Evolutionary conservation across 2,113 vertebrate genomes (phyloP).

Genomic region (Scatophagus argus): DNA sequence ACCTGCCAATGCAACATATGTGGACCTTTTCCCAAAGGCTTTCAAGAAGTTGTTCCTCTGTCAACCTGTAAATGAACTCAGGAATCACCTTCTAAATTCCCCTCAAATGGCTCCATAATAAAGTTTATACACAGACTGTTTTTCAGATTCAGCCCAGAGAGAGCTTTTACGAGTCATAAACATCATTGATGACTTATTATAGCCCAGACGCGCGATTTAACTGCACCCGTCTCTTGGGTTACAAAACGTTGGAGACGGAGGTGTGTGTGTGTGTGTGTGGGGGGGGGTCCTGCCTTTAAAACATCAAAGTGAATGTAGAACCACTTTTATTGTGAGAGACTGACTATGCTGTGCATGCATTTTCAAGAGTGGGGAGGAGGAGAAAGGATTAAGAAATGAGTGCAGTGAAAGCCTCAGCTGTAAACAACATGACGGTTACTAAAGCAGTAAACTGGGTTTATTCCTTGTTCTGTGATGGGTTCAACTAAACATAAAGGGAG

Average conservation of each 20-base stretch:
- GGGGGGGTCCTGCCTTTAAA: constrained; percentile 28
- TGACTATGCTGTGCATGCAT: constrained; percentile 41
- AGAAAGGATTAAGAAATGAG: constrained; percentile 59
- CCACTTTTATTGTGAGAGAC: constrained; percentile 39
- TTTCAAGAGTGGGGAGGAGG: constrained; percentile 27
- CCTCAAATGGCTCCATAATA: constrained; percentile 44
- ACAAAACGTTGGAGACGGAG: neutral
- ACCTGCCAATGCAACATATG: neutral
- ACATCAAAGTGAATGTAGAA: constrained; percentile 45
- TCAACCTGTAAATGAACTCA: constrained; percentile 37
- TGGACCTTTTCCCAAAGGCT: neutral
- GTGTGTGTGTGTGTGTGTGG: no score
- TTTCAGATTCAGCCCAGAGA: constrained; percentile 27
- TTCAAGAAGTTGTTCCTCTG: neutral
- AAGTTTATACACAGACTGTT: constrained; percentile 35
- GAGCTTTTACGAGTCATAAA: constrained; percentile 67
- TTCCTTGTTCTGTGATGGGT: constrained; percentile 37
- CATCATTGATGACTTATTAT: constrained; percentile 68
- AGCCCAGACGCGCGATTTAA: neutral
- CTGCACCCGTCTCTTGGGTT: constrained; percentile 15
- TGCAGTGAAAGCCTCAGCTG: constrained; percentile 58
- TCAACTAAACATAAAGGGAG: constrained; percentile 39
- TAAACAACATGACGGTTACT: constrained; percentile 68
- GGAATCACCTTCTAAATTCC: constrained; percentile 27
- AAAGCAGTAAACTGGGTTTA: constrained; percentile 57